Evolutionary conservation across 2,113 vertebrate genomes (phyloP).

Genomic region (Myotis yumanensis): DNA sequence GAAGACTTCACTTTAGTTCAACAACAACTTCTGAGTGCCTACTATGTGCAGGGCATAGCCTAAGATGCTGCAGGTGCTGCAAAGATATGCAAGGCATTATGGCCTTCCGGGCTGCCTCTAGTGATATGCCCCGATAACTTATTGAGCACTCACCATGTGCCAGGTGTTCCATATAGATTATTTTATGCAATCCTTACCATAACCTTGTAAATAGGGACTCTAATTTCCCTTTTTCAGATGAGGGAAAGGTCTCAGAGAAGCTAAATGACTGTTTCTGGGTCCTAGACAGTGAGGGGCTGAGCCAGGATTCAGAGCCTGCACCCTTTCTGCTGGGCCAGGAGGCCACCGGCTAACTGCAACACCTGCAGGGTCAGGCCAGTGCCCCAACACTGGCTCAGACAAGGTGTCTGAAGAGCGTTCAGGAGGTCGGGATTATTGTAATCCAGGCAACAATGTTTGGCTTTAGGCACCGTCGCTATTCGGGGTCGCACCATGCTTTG

Average conservation of each 20-base stretch:
- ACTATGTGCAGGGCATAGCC: background rate
- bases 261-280: background rate
- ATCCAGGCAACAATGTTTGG: background rate
- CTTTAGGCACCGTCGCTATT: background rate
- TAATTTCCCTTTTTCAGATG: background rate
- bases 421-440: background rate
- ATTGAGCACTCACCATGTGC: background rate
- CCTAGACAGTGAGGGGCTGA: background rate
- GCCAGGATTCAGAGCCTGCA: background rate
- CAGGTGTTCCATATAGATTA: background rate
- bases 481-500: background rate
- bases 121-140: too few relatives aligned
- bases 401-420: background rate
- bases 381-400: background rate
- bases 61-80: background rate
- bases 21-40: background rate
- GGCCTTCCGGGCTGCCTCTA: background rate
- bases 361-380: background rate
- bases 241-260: background rate
- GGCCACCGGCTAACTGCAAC: background rate
- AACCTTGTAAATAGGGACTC: background rate
- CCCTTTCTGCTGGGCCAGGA: background rate
- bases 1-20: background rate
- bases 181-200: background rate
- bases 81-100: background rate